A percentile compares a stretch with the other conserved stretches of the same genome.
Conservation (phyloP, 2,888 invertebrate species). For the Chaitophorus viminalis region DNA sequence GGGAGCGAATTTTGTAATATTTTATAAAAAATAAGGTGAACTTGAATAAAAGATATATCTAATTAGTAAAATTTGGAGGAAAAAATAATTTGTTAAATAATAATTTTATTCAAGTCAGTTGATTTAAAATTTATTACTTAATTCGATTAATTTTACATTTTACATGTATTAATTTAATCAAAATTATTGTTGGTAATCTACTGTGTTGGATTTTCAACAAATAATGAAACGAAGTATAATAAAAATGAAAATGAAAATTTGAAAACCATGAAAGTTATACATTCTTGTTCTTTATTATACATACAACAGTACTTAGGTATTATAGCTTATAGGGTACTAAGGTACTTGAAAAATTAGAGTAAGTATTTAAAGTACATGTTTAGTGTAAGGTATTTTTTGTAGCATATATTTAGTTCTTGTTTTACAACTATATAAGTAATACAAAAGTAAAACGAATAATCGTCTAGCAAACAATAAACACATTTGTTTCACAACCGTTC, state of each 20-base stretch:
- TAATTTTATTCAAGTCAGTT: not conserved
- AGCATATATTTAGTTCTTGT: not conserved
- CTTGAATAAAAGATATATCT: too few relatives aligned
- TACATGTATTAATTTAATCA: too few relatives aligned
- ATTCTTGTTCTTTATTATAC: not conserved
- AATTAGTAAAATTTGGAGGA: too few relatives aligned
- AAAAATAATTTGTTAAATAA: too few relatives aligned
- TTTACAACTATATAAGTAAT: not conserved
- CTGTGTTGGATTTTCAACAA: not conserved
- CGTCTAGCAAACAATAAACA: constrained; percentile 21
- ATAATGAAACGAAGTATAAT: not conserved
- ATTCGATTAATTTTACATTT: not conserved
- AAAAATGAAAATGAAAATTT: not conserved
- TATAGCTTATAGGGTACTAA: too few relatives aligned
- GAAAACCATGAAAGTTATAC: not conserved
- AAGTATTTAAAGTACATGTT: constrained; percentile 24
- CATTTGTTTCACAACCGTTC: constrained; percentile 34
- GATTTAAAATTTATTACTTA: not conserved
- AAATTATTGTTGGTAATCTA: not conserved
- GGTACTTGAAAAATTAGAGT: not conserved
- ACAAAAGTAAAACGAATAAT: constrained; percentile 14
- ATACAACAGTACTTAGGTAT: not conserved
- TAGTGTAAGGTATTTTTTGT: not conserved
- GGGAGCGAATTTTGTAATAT: not conserved
- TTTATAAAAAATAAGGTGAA: too few relatives aligned